These are phyloP conservation scores for Oncopeltus fasciatus DNA, from an alignment of 1,140 invertebrate species.

Conservation along the genomic window DNA sequence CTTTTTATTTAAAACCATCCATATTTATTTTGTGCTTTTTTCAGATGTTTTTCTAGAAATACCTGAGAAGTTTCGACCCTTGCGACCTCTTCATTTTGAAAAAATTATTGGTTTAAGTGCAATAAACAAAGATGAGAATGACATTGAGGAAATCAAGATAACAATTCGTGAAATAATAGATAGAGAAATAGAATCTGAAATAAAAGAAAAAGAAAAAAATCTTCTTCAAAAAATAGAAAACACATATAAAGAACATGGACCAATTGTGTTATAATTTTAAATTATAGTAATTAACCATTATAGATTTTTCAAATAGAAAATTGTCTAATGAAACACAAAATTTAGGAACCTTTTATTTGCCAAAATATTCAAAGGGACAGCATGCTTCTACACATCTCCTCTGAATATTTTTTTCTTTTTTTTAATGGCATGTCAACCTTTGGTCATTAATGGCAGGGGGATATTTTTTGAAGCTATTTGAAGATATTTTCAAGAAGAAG, in stretches of 20 bases:
- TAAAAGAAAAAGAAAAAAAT: conserved; percentile 26
- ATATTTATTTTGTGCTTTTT: conserved; percentile 23
- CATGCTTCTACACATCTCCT: too few species aligned
- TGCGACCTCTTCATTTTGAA: conserved; percentile 52
- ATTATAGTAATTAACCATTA: too few species aligned
- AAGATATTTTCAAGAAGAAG: too few species aligned
- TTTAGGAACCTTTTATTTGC: too few species aligned
- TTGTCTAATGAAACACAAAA: too few species aligned
- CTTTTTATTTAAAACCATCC: conserved; percentile 12
- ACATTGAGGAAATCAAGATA: conserved; percentile 39
- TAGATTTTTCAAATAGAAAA: too few species aligned
- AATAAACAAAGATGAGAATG: conserved; percentile 30
- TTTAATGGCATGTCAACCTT: too few species aligned
- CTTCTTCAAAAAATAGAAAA: conserved; percentile 16
- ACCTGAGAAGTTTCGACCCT: conserved; percentile 49
- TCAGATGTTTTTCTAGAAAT: conserved; percentile 34
- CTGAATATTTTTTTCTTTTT: too few species aligned
- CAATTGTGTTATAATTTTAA: not conserved
- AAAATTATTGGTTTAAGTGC: conserved; percentile 50
- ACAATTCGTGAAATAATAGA: conserved; percentile 39
- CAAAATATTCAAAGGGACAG: too few species aligned
- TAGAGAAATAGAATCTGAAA: conserved; percentile 33
- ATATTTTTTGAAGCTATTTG: too few species aligned
- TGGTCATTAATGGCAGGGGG: too few species aligned
- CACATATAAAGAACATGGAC: conserved; percentile 16